Percentiles rank a stretch among this genome's conserved stretches.
Evolutionary conservation across 2,888 invertebrate species (phyloP).

Genomic region (Nomada lathburiana): DNA sequence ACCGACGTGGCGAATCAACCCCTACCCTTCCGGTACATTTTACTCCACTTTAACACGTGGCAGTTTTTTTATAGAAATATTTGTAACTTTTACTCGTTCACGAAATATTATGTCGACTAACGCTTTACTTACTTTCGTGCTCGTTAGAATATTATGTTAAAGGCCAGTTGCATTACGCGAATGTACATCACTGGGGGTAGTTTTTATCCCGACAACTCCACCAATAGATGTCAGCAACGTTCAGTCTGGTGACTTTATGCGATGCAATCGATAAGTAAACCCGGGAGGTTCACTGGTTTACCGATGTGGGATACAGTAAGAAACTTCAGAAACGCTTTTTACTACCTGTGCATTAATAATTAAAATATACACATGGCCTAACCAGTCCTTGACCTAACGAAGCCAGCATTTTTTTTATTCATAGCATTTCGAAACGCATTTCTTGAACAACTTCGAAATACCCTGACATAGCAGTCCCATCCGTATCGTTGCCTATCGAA

Average conservation of each 20-base stretch:
- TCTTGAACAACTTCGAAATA: background rate
- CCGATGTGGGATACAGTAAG: conserved; percentile 14
- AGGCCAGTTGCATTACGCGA: background rate
- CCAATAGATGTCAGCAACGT: conserved; percentile 72
- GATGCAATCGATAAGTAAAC: conserved; percentile 59
- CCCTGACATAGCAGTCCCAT: too few species aligned
- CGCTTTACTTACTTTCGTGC: background rate
- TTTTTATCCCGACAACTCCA: background rate
- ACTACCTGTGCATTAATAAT: background rate
- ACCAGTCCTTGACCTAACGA: background rate
- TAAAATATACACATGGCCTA: background rate
- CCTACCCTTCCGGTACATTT: conserved; percentile 15
- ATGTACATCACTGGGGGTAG: background rate
- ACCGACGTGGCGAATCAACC: conserved; percentile 40
- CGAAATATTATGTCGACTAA: too few species aligned
- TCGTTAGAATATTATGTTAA: too few species aligned
- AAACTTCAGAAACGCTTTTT: background rate
- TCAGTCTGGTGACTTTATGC: conserved; percentile 57
- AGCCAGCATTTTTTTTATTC: rapidly evolving
- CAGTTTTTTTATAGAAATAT: background rate
- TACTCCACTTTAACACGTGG: background rate
- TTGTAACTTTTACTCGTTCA: background rate
- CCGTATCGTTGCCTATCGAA: too few species aligned
- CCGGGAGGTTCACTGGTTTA: conserved; percentile 44
- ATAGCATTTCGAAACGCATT: background rate